A percentile compares a stretch with the other conserved stretches of the same genome.
These are phyloP conservation scores for Rhodeus uyekii DNA, from an alignment of 2,797 vertebrate species.

Conservation along the genomic window DNA sequence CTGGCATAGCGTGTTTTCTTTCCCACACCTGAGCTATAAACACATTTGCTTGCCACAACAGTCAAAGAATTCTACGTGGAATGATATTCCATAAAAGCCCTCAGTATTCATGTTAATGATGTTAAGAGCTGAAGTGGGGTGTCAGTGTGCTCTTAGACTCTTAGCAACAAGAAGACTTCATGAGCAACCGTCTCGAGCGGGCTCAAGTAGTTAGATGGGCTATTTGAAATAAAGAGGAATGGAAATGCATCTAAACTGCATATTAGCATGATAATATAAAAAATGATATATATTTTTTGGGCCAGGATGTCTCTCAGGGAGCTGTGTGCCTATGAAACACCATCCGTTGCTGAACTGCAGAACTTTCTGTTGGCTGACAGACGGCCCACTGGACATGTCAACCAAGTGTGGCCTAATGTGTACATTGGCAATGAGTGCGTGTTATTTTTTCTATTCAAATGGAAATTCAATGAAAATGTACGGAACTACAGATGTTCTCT, in stretches of 20 bases:
- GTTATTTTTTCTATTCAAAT: constrained; percentile 27
- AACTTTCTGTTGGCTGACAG: constrained; percentile 76
- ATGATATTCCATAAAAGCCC: constrained; percentile 40
- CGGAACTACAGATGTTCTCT: neutral
- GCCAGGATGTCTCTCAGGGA: constrained; percentile 70
- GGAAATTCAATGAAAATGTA: neutral
- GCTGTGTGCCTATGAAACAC: constrained; percentile 69
- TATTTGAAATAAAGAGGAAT: constrained; percentile 42
- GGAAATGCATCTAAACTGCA: constrained; percentile 36
- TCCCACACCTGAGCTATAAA: constrained; percentile 41
- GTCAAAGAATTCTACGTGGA: constrained; percentile 44
- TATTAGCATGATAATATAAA: constrained; percentile 8
- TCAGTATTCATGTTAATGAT: constrained; percentile 46
- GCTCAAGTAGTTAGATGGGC: constrained; percentile 43
- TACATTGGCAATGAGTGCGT: constrained; percentile 88
- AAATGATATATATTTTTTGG: neutral
- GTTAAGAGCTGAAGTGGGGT: constrained; percentile 42
- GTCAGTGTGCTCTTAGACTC: constrained; percentile 48
- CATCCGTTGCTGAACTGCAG: constrained; percentile 81
- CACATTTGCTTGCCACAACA: constrained; percentile 19
- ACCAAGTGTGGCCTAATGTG: constrained; percentile 92
- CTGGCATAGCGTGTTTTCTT: constrained; percentile 17
- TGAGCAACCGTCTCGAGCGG: constrained; percentile 43
- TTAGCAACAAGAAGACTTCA: constrained; percentile 51
- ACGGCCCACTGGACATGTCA: constrained; percentile 76